Percentiles rank a stretch among this genome's conserved stretches.
Conservation (phyloP, 2,888 invertebrate species). For the Acheta domesticus region DNA sequence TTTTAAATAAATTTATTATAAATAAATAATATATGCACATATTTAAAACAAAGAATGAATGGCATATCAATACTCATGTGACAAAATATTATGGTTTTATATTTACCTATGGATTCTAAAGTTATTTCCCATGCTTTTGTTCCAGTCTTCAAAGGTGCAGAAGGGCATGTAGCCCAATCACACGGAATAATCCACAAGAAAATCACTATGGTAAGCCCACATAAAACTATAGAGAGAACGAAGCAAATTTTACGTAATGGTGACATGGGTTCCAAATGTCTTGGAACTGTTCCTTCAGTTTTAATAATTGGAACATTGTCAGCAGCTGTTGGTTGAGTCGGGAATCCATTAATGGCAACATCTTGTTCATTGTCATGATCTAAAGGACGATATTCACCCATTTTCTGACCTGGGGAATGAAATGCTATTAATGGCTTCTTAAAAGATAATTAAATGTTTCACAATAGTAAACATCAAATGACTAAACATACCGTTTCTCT, state of each 20-base stretch:
- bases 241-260: slow-evolving; percentile 65
- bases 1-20: too few species aligned
- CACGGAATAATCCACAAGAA: slow-evolving; percentile 77
- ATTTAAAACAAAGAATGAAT: slow-evolving; percentile 29
- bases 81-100: too few species aligned
- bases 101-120: slow-evolving; percentile 36
- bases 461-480: not conserved
- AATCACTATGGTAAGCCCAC: slow-evolving; percentile 65
- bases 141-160: slow-evolving; percentile 35
- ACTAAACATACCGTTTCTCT: slow-evolving; percentile 31
- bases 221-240: slow-evolving; percentile 65
- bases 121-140: slow-evolving; percentile 46
- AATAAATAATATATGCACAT: too few species aligned
- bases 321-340: slow-evolving; percentile 27
- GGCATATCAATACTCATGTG: not conserved
- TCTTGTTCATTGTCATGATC: slow-evolving; percentile 35
- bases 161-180: slow-evolving; percentile 63
- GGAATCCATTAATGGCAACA: slow-evolving; percentile 33
- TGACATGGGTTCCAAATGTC: slow-evolving; percentile 57
- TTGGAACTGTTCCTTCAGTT: slow-evolving; percentile 24
- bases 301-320: slow-evolving; percentile 36
- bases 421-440: not conserved
- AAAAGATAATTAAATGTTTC: not conserved
- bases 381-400: slow-evolving; percentile 38
- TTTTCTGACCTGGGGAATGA: slow-evolving; percentile 33